Evolutionary conservation across 2,113 vertebrate genomes (phyloP), one percentile per base, ranked within the genome.

Genomic region (Stomatorhinus ivindoensis): DNA sequence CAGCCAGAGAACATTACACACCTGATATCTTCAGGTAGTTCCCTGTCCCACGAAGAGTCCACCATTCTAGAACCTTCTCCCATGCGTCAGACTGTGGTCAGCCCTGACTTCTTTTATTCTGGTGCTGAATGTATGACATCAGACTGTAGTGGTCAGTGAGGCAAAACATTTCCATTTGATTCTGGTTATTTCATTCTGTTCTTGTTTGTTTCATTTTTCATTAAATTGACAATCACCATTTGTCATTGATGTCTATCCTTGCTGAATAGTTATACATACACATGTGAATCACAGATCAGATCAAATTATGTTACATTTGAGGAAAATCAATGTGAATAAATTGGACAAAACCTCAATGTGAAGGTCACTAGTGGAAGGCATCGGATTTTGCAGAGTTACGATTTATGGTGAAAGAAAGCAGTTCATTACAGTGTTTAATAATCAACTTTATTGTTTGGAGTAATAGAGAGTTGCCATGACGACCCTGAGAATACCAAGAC

Each of bases 401-500:
- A 3, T 27, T 69, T 69, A 27, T 84, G 44, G 10, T 83, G 27
- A 51, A 39, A 4, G 47, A 31, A 80, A 82, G 47, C 8, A 5
- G 35, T 44, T 89, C 47, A 21, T 21, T 17, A 6, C 88, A 39
- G 27, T 31, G 88, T 53, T 35, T 88, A 89, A 89, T 83, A 53
- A 58, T 89, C 88, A n/a, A 83, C 69, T n/a, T 89, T 27, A 24
- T 47, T 53, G 69, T 73, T 53, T 51, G 31, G 50, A 8, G 88
- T 42, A 31, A 55, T 8, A 82, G 46, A 42, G 1, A 42, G 88
- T 89, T 55, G 88, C 69, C 88, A 89, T 89, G 50, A 83, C 88
- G 17, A 88, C 31, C 88, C 27, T 24, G 44, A 47, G 65, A 65
- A 73, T 42, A 35, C 65, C 65, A 50, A 50, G n/a, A 87, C 73